A percentile compares a stretch with the other conserved stretches of the same genome.
Evolutionary conservation across 2,797 vertebrate species (phyloP).

Genomic region (Leuciscus waleckii): DNA sequence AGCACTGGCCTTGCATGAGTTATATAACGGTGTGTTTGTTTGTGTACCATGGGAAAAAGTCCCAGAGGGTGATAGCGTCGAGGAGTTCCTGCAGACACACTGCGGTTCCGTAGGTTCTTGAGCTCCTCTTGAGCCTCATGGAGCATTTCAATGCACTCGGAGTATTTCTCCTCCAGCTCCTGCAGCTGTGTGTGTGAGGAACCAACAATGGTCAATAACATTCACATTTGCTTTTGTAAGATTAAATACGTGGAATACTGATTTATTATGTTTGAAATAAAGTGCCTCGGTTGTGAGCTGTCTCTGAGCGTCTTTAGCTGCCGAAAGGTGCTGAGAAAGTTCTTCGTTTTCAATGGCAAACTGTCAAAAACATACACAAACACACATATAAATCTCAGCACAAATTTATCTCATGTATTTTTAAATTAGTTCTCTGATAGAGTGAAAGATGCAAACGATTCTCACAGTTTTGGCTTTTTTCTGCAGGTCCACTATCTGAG

Average conservation of each 20-base stretch:
- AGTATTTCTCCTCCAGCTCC: constrained; percentile 93
- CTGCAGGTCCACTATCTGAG: constrained; percentile 95
- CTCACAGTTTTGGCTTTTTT: constrained; percentile 95
- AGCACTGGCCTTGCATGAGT: neutral
- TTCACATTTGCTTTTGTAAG: neutral
- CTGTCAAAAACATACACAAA: constrained; percentile 70
- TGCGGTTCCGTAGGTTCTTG: constrained; percentile 94
- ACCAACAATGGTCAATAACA: neutral
- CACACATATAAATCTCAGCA: constrained; percentile 18
- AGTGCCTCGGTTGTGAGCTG: constrained; percentile 93
- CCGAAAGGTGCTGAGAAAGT: constrained; percentile 91
- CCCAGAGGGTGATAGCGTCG: constrained; percentile 90
- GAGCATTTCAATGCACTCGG: constrained; percentile 97
- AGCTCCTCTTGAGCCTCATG: constrained; percentile 97
- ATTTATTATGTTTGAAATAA: neutral
- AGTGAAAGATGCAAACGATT: neutral
- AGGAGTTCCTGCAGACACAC: constrained; percentile 84
- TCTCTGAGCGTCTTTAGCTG: constrained; percentile 96
- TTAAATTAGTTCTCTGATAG: neutral
- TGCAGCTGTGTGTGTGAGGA: constrained; percentile 79
- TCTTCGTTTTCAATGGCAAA: constrained; percentile 96
- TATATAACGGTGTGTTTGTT: neutral
- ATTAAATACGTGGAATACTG: neutral
- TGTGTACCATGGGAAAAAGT: constrained; percentile 90
- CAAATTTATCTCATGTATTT: neutral